Base-by-base conservation (phyloP, 2,113 vertebrate species). In the Oriolus oriolus region DNA sequence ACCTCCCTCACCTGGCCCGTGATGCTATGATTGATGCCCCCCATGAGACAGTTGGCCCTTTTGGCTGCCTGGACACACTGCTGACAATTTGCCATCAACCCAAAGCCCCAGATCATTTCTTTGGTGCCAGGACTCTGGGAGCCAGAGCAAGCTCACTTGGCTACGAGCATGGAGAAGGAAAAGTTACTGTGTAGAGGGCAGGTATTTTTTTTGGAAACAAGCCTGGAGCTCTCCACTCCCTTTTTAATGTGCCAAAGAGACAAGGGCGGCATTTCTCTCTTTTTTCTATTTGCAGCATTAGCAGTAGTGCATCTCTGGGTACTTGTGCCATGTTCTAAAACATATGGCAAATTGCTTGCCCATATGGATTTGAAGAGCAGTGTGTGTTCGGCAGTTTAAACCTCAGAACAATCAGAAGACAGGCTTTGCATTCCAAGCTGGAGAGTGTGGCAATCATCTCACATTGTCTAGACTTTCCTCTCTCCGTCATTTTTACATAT, bases 401-500 rank as follows among this genome's bases (percentile, higher is more conserved):
- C 35, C 54, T 50, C 88, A 53, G 83, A 94, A 87, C 69, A 93
- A 89, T 84, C 83, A 84, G 70, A 81, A 88, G 79, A 54, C 1
- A 13, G 77, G 85, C 65, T 93, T 84, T 87, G 73, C 88, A 90
- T 90, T 90, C 56, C 76, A 60, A 94, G 42, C 56, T 82, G 61
- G 76, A 90, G 94, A 93, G 56, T 41, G 22, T 28, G 76, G 76
- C 93, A 95, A 89, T 96, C 95, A 94, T 89, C 80, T 96, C 86
- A 26, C 84, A 96, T 94, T 96, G 96, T 96, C 95, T 96, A 95
- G 92, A 94, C 92, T 94, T 90, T 45, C 52, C 68, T 52, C 64
- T 79, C 80, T 49, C 52, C 63, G 76, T 86, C 90, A 68, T 94
- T 95, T 95, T 90, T 90, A 79, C 76, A 54, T 89, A 95, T 95